Base-by-base conservation (phyloP, 2,888 invertebrate species). In the Erebia palarica region DNA sequence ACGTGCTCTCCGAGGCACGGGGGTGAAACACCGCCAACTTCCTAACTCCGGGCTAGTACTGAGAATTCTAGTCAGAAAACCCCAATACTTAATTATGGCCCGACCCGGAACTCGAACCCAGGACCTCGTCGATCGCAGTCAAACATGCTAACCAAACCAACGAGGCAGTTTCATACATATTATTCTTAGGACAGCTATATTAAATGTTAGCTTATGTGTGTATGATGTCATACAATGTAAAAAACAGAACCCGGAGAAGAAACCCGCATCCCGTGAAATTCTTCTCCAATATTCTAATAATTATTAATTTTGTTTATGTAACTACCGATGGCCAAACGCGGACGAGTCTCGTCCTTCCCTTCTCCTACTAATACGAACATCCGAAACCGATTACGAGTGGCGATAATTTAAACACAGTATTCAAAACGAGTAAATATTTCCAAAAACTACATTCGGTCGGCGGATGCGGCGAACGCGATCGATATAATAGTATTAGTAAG, bases 351-450 rank as follows among this genome's bases (percentile, higher is more conserved):
- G 55, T 18, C 55, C 36, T 9, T 16, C 55, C 55, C 44, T 57
- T 66, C 69, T 55, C 63, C 73, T 65, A 65, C 69, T 44, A 55
- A 65, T 70, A 65, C 69, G 63, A 74, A 67, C 75, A 70, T 74
- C 72, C 77, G 73, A 74, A 73, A 71, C 73, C 71, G 72, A 72
- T 72, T 66, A 73, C 72, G 69, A 75, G 75, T 72, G 73, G 73
- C 73, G 70, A 72, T 72, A 69, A 72, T 74, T 77, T 77, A 77
- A 78, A 78, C 76, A 78, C 78, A 75, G 77, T 77, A 77, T 78
- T 78, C 81, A 80, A 84, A 83, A 84, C 79, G 82, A 85, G 86
- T 86, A 87, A 86, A 87, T 83, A 86, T 82, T 81, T 86, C 86
- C 84, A 87, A 86, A 86, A 85, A 81, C 80, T 83, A 81, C 79